Conservation (phyloP, 2,797 vertebrate genomes). For the Echiichthys vipera region DNA sequence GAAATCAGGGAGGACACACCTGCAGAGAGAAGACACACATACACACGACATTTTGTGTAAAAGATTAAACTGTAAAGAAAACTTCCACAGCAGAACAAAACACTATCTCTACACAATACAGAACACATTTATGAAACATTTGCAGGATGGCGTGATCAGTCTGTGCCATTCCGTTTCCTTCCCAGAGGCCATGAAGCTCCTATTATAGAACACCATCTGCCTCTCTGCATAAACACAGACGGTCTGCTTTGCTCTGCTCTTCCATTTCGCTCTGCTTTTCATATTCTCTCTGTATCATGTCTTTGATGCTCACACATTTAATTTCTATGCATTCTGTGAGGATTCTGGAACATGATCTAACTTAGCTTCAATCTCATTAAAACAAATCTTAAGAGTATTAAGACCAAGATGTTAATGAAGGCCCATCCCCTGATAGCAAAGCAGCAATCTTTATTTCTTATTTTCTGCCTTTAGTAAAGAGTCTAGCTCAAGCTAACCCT, state of each 20-base stretch:
- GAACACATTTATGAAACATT: constrained; percentile 50
- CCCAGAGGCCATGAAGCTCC: constrained; percentile 75
- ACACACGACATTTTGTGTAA: not conserved
- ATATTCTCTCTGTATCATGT: constrained; percentile 33
- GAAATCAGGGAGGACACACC: constrained; percentile 97
- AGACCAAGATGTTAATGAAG: not conserved
- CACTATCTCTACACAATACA: constrained; percentile 20
- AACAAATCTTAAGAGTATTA: constrained; percentile 1
- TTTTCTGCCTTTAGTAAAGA: not conserved
- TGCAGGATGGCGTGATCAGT: constrained; percentile 58
- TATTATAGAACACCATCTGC: constrained; percentile 82
- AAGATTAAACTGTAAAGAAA: constrained; percentile 7
- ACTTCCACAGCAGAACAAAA: constrained; percentile 24
- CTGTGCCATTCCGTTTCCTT: constrained; percentile 66
- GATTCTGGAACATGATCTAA: constrained; percentile 16
- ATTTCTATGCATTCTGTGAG: constrained; percentile 8
- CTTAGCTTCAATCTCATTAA: constrained; percentile 1
- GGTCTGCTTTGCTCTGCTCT: constrained; percentile 55
- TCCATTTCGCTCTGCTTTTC: constrained; percentile 35
- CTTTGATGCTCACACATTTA: constrained; percentile 41
- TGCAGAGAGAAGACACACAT: constrained; percentile 63
- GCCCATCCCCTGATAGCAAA: not conserved
- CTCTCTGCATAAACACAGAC: constrained; percentile 72
- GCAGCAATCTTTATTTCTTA: not conserved
- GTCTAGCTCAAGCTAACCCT: not conserved